Base-by-base conservation (phyloP, 2,888 invertebrate species). In the Thalpophila matura region DNA sequence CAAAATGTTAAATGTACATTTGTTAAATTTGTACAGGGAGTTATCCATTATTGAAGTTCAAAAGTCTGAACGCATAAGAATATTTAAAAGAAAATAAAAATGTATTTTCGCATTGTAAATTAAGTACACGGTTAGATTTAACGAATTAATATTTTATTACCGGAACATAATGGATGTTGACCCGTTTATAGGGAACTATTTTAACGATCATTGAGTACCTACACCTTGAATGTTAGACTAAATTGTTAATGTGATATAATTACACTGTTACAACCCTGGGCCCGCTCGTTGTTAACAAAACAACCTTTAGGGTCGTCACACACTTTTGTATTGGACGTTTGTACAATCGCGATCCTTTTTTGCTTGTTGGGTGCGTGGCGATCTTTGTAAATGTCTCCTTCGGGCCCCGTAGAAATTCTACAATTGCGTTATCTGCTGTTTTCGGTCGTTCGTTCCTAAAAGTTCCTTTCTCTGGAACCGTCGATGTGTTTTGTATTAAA, bases 101-200 rank as follows among this genome's bases (percentile, higher is more conserved):
- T 93, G 94, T 94, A 94, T 94, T 95, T 94, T 94, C 93, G 87
- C 94, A 94, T 93, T 93, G 93, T 95, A 92, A 90, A 89, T 87
- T 92, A 91, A 84, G 84, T 91, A 94, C 95, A 94, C 94, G 81
- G 84, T 88, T 94, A 94, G 93, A 84, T 88, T 88, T 89, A 91
- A 91, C 85, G 89, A 93, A 93, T 90, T 89, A 90, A 92, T 94
- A 94, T 94, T 95, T 95, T 94, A 94, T 84, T 94, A 94, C 90
- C 85, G 89, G 74, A 90, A 84, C 91, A 89, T 92, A 91, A 89
- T 90, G 47, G 85, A 89, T 89, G 92, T 94, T 92, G 88, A 86
- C 88, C 92, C 90, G 82, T 86, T 83, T 88, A 89, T 86, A 86
- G 87, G 91, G 91, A 88, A 86, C 75, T 88, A 84, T 88, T 86